phyloP scores from a whole-genome alignment of 1,140 invertebrate genomes.

The Holotrichia oblita region DNA sequence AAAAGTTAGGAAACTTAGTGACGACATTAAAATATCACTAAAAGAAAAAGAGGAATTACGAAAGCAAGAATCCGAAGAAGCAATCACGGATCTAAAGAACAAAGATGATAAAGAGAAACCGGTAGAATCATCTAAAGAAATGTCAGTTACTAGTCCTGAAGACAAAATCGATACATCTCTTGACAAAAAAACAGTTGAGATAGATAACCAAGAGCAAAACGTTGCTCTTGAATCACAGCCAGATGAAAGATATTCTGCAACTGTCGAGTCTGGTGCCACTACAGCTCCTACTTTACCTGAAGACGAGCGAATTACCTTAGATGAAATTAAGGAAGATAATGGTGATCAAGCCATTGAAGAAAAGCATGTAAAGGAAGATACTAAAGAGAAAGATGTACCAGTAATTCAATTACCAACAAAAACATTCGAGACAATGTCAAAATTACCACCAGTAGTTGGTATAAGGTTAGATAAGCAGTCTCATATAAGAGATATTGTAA shows the following conservation, averaged over 20 bases:
- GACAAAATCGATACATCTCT: slow-evolving; percentile 74
- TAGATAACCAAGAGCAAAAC: slow-evolving; percentile 62
- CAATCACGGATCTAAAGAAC: slow-evolving; percentile 60
- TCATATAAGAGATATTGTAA: slow-evolving; percentile 80
- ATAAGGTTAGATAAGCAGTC: slow-evolving; percentile 69
- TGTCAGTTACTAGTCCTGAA: slow-evolving; percentile 71
- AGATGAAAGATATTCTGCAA: slow-evolving; percentile 78
- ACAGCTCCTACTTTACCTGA: slow-evolving; percentile 85
- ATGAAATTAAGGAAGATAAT: slow-evolving; percentile 80
- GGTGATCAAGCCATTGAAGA: slow-evolving; percentile 72
- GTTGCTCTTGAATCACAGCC: slow-evolving; percentile 72
- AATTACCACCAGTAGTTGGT: slow-evolving; percentile 61
- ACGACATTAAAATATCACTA: slow-evolving; percentile 58
- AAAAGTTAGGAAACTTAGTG: slow-evolving; percentile 69
- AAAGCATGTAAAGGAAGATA: slow-evolving; percentile 80
- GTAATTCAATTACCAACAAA: slow-evolving; percentile 55
- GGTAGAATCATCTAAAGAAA: slow-evolving; percentile 69
- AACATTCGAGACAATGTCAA: slow-evolving; percentile 60
- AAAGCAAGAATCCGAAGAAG: slow-evolving; percentile 61
- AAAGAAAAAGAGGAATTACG: slow-evolving; percentile 59
- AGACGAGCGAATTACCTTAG: slow-evolving; percentile 82
- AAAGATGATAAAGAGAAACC: slow-evolving; percentile 58
- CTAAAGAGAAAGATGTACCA: slow-evolving; percentile 73
- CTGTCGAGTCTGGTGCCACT: slow-evolving; percentile 82
- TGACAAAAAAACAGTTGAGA: slow-evolving; percentile 72